Conservation (phyloP, 1,140 invertebrate species). For the Psilanteris sp. region DNA sequence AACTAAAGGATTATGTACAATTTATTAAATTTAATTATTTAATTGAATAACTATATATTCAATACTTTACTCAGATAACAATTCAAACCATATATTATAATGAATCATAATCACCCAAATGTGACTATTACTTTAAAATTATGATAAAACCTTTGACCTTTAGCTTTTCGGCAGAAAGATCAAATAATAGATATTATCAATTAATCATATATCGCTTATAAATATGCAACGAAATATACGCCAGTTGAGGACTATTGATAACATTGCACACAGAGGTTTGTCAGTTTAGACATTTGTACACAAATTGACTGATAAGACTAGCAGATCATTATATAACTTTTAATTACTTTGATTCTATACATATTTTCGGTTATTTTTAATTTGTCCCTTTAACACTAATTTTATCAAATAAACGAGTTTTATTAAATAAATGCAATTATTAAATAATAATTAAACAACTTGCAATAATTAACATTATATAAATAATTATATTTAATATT, state of each 20-base stretch:
- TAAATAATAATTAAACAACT: constrained; percentile 4
- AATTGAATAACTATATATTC: too few relatives aligned
- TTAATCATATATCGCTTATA: not conserved
- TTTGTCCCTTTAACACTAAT: too few relatives aligned
- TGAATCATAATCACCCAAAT: not conserved
- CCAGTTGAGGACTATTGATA: constrained; percentile 7
- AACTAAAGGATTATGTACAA: too few relatives aligned
- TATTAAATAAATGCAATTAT: not conserved
- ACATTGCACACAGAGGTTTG: constrained; percentile 20
- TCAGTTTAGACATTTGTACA: constrained; percentile 14
- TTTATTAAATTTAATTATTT: too few relatives aligned
- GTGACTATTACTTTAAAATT: too few relatives aligned
- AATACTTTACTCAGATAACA: too few relatives aligned
- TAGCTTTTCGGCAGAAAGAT: not conserved
- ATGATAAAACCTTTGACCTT: not conserved
- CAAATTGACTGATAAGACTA: constrained; percentile 44
- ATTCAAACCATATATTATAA: too few relatives aligned
- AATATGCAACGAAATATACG: constrained; percentile 5
- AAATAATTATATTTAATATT: constrained; percentile 26
- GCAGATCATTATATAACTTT: constrained; percentile 12
- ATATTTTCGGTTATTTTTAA: not conserved
- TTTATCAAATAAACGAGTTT: too few relatives aligned
- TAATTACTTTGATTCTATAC: constrained; percentile 3
- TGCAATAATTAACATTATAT: constrained; percentile 25
- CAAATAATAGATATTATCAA: constrained; percentile 17